phyloP scores from a whole-genome alignment of 1,140 invertebrate species.

The Ceratitis capitata region DNA sequence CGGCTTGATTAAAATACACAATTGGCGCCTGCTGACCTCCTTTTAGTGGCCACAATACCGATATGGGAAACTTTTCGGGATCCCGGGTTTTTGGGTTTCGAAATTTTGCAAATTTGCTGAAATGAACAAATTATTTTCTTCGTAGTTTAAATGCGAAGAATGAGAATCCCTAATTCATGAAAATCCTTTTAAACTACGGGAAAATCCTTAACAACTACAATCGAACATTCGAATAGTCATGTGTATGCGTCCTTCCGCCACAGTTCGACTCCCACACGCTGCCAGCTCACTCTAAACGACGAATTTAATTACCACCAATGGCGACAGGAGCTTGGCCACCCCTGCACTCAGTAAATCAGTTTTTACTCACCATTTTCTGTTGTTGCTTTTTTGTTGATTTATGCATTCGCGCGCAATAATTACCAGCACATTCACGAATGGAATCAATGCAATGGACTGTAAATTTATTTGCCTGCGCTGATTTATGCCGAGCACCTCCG shows the following conservation, averaged over 20 bases:
- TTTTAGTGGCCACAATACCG: neutral
- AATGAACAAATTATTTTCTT: neutral
- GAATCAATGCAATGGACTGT: slow-evolving; percentile 1
- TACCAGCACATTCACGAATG: neutral
- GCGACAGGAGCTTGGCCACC: neutral
- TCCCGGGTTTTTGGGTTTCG: neutral
- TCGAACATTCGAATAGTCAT: neutral
- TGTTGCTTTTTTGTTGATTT: neutral
- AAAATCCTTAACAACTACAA: neutral
- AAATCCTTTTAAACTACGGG: neutral
- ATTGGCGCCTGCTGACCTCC: neutral
- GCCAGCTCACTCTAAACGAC: neutral
- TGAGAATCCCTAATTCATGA: neutral
- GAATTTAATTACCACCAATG: neutral
- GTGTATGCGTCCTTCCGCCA: neutral
- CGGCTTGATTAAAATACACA: neutral
- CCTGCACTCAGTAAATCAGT: neutral
- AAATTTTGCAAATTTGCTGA: neutral
- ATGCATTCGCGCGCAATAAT: slow-evolving; percentile 4
- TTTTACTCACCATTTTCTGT: neutral
- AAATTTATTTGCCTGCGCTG: neutral
- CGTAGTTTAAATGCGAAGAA: neutral
- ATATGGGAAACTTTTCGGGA: neutral
- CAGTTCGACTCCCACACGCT: neutral
- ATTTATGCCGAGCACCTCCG: neutral